A percentile compares a stretch with the other conserved stretches of the same genome.
These are phyloP conservation scores for Phortica magna DNA, from an alignment of 2,888 invertebrate genomes.

Conservation along the genomic window DNA sequence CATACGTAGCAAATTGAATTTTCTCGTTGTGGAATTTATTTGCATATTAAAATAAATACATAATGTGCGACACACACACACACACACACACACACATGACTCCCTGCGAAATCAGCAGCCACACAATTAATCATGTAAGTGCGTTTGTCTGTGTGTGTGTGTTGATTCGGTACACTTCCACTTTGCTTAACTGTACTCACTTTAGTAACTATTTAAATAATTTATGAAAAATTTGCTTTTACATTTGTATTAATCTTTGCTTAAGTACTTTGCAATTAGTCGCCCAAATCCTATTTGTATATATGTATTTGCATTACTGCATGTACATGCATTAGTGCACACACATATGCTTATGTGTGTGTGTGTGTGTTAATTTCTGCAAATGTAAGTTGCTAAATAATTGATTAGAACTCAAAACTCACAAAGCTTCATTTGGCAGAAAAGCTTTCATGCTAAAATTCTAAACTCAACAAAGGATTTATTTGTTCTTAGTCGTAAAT, in stretches of 20 bases:
- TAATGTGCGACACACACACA: slow-evolving; percentile 20
- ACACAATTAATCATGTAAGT: slow-evolving; percentile 23
- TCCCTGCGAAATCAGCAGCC: neutral
- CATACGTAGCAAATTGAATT: slow-evolving; percentile 53
- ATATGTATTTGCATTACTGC: slow-evolving; percentile 41
- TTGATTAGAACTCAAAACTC: slow-evolving; percentile 48
- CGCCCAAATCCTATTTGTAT: slow-evolving; percentile 67
- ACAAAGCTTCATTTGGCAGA: neutral
- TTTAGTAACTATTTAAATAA: slow-evolving; percentile 64
- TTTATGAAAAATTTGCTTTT: slow-evolving; percentile 71
- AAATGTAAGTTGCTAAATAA: slow-evolving; percentile 68
- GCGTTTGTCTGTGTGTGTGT: slow-evolving; percentile 17
- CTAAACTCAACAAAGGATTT: slow-evolving; percentile 20
- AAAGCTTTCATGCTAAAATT: slow-evolving; percentile 51
- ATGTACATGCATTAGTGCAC: slow-evolving; percentile 15
- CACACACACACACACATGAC: slow-evolving; percentile 43
- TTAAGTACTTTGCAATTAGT: slow-evolving; percentile 77
- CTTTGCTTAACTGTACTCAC: slow-evolving; percentile 2
- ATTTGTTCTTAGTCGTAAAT: neutral
- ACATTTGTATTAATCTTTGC: slow-evolving; percentile 73
- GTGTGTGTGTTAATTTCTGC: slow-evolving; percentile 65
- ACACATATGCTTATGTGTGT: neutral
- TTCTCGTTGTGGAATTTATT: slow-evolving; percentile 58
- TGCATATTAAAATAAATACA: slow-evolving; percentile 61
- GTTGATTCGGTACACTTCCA: neutral